Evolutionary conservation across 2,113 vertebrate species (phyloP).

Genomic region (Tonatia bakeri): DNA sequence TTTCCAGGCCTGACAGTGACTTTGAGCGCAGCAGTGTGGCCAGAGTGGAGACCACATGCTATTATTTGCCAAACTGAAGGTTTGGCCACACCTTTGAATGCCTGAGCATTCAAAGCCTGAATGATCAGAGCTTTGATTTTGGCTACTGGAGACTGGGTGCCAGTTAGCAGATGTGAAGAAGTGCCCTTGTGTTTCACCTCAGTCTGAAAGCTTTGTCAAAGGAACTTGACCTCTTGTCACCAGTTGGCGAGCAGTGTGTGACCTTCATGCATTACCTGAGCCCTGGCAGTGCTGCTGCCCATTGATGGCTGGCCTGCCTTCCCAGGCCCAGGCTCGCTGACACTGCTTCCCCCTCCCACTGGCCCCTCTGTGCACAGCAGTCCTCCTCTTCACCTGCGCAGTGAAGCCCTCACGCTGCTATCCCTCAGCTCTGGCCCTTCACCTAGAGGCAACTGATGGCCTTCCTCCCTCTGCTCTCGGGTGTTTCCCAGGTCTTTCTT

Average conservation of each 20-base stretch:
- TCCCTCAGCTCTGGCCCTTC: background rate
- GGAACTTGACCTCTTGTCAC: background rate
- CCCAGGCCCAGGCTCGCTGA: background rate
- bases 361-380: background rate
- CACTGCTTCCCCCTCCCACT: no score
- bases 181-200: background rate
- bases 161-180: background rate
- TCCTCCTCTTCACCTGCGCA: background rate
- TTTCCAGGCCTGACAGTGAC: background rate
- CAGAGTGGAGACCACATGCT: fast-evolving
- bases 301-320: background rate
- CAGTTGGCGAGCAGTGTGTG: fast-evolving
- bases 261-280: fast-evolving
- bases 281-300: background rate
- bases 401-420: background rate
- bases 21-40: background rate
- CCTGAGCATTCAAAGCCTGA: background rate
- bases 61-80: background rate
- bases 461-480: background rate
- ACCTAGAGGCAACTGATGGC: background rate
- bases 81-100: background rate
- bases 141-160: background rate
- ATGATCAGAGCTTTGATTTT: background rate
- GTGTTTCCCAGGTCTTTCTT: background rate
- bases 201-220: background rate